Evolutionary conservation across 2,888 invertebrate species (phyloP).

Genomic region (Idaea aversata): DNA sequence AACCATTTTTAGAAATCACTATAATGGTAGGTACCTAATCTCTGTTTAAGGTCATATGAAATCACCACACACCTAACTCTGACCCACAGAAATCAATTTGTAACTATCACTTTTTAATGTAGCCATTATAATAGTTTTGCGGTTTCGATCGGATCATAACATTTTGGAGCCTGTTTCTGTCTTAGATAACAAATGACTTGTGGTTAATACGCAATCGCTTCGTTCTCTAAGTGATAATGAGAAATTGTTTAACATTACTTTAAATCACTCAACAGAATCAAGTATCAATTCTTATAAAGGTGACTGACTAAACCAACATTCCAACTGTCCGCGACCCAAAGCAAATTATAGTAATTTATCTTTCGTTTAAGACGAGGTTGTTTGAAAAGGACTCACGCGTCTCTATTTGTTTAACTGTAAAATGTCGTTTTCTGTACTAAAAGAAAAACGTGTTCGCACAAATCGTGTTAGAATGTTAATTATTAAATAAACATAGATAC

Average conservation of each 20-base stretch:
- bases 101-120: conserved; percentile 76
- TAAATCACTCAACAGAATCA: conserved; percentile 46
- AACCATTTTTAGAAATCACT: not conserved
- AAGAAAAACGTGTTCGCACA: not conserved
- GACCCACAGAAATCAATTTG: conserved; percentile 61
- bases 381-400: conserved; percentile 40
- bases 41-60: not conserved
- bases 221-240: conserved; percentile 47
- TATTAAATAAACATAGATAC: not conserved
- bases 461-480: not conserved
- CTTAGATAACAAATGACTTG: conserved; percentile 63
- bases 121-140: conserved; percentile 71
- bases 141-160: conserved; percentile 60
- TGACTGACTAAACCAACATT: conserved; percentile 49
- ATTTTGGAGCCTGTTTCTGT: conserved; percentile 61
- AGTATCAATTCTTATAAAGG: conserved; percentile 37
- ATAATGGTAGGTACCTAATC: not conserved
- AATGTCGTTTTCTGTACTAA: conserved; percentile 52
- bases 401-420: conserved; percentile 49
- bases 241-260: conserved; percentile 54
- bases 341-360: conserved; percentile 38
- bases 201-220: conserved; percentile 52
- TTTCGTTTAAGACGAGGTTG: conserved; percentile 35
- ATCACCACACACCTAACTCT: conserved; percentile 25
- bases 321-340: conserved; percentile 22